phyloP scores from a whole-genome alignment of 2,797 vertebrate genomes.

The Tachyglossus aculeatus region DNA sequence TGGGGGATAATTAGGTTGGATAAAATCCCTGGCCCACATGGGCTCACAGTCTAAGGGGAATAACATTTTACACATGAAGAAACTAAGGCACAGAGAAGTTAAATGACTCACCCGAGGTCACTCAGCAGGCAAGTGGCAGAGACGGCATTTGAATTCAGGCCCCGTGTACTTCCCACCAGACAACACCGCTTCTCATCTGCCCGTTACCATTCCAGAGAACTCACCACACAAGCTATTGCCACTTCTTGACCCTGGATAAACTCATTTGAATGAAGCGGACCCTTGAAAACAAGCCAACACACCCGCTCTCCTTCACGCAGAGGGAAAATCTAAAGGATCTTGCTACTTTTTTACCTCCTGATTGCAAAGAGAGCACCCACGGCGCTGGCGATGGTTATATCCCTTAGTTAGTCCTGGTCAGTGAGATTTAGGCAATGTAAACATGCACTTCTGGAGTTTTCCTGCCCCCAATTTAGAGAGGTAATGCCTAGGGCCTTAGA shows the following conservation, averaged over 20 bases:
- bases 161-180: too few species aligned
- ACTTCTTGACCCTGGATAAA: too few species aligned
- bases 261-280: too few species aligned
- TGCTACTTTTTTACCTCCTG: neutral
- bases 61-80: constrained; percentile 30
- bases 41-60: too few species aligned
- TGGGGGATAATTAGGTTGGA: too few species aligned
- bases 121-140: constrained; percentile 31
- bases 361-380: constrained; percentile 15
- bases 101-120: constrained; percentile 26
- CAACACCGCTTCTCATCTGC: constrained; percentile 8
- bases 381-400: constrained; percentile 10
- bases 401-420: constrained; percentile 47
- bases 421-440: constrained; percentile 36
- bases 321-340: neutral
- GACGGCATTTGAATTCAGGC: constrained; percentile 12
- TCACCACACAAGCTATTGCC: neutral
- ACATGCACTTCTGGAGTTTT: constrained; percentile 35
- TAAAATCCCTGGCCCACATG: too few species aligned
- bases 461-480: neutral
- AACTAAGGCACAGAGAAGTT: constrained; percentile 13
- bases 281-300: too few species aligned
- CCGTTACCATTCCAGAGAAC: neutral
- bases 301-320: neutral
- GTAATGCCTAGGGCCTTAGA: neutral